Evolutionary conservation across 2,113 vertebrate genomes (phyloP), one percentile per base, ranked within the genome.

Genomic region (Onychorhynchus coronatus): DNA sequence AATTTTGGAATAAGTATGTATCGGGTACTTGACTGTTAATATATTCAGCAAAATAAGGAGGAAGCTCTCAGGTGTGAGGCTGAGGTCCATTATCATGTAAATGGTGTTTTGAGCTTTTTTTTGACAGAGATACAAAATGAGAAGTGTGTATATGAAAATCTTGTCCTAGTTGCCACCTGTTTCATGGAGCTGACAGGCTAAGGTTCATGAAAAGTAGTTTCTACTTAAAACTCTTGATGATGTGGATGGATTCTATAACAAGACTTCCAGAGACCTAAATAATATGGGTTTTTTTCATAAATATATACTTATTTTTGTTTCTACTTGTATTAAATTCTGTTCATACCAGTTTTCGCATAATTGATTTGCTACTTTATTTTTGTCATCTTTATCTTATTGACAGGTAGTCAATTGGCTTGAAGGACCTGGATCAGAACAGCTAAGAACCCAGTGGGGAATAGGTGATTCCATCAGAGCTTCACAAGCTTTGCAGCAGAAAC

Each of bases 341-440:
- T 42, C 72, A 53, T 88, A 46, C 20, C 30, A 66, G 15, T 46
- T 78, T 77, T 93, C 17, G 6, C 53, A 17, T 77, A 21, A 81
- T 52, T 90, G n/a, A 61, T 95, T 78, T 94, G 49, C 55, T 66
- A 33, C 77, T 77, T 87, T 44, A 46, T 68, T 88, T 74, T 79
- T 94, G 49, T 95, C 24, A 39, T 90, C 59, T 93, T 93, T 72
- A 8, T 95, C 70, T 62, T n/a, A 18, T 41, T 96, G 84, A 58
- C 91, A 99, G 99, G 99, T 99, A 66, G 99, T 99, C 92, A 99
- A 99, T 91, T 99, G 99, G 99, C 98, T 99, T 92, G 99, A 99
- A 98, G 99, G 99, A 89, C 99, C 99, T 20, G 99, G 99, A 74
- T 99, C 98, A 33, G 99, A 99, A 53, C 99, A 99, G 59, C 97